These are phyloP conservation scores for Clarias laeviceps DNA, from an alignment of 2,797 vertebrate species.

Conservation along the genomic window DNA sequence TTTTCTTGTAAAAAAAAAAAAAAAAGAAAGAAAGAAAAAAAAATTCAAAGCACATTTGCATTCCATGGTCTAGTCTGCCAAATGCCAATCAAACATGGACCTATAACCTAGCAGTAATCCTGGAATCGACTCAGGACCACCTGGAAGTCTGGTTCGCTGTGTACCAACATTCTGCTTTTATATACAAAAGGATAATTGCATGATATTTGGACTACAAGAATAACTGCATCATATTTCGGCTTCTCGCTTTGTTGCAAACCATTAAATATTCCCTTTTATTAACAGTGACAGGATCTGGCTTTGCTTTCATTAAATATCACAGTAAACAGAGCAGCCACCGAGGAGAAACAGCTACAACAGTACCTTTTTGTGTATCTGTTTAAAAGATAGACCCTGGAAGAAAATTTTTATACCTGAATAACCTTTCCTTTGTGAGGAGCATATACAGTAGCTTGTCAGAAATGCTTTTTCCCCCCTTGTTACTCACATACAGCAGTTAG, in stretches of 20 bases:
- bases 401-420: slow-evolving; percentile 18
- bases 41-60: slow-evolving; percentile 46
- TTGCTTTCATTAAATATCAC: slow-evolving; percentile 33
- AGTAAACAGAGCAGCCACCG: slow-evolving; percentile 30
- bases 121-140: slow-evolving; percentile 49
- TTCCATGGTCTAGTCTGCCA: slow-evolving; percentile 59
- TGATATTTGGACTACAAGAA: slow-evolving; percentile 36
- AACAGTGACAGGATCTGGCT: slow-evolving; percentile 52
- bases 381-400: slow-evolving; percentile 25
- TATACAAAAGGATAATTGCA: slow-evolving; percentile 25
- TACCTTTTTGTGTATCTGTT: slow-evolving; percentile 8
- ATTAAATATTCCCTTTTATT: slow-evolving; percentile 38
- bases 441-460: not conserved
- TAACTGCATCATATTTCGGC: slow-evolving; percentile 35
- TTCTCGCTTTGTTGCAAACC: slow-evolving; percentile 23
- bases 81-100: slow-evolving; percentile 55
- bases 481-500: not conserved
- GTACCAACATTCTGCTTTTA: slow-evolving; percentile 13
- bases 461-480: not conserved
- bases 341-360: slow-evolving; percentile 20
- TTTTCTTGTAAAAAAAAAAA: slow-evolving; percentile 38
- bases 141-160: slow-evolving; percentile 32
- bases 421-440: slow-evolving; percentile 3
- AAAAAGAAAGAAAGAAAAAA: slow-evolving; percentile 35
- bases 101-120: slow-evolving; percentile 37